Evolutionary conservation across 2,888 invertebrate species (phyloP), one percentile per base, ranked within the genome.

Genomic region (Deroplatys truncata): DNA sequence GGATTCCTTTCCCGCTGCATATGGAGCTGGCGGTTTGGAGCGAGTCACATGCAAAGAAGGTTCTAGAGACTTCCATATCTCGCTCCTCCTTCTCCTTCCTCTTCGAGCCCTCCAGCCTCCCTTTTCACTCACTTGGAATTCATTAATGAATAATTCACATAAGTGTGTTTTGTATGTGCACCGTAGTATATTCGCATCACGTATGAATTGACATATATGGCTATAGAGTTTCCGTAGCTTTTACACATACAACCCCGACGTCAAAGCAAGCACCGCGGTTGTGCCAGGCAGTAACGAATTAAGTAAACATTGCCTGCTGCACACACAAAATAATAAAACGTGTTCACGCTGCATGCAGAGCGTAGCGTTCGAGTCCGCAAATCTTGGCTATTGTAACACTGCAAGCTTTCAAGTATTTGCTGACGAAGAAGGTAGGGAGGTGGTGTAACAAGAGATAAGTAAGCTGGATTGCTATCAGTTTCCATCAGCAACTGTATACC

Each of bases 141-240:
- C 88, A 88, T 88, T 88, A 88, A 88, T 88, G 88, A 88, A 88
- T 88, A 88, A 88, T 88, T 85, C 84, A 88, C 86, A 82, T 82
- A 86, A 86, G 82, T 86, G 86, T 86, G 82, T 86, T 86, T 86
- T 82, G 86, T 56, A 82, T 85, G 85, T 31, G 25, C 25, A 1
- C 72, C 31, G 86, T 72, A 29, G 86, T n/a, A 82, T 86, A 86
- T 56, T 82, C 82, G 25, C 29, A 31, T 86, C 86, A 86, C 86
- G 86, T 82, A 29, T 8, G 82, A 82, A 86, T 86, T 86, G 86
- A 86, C 86, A 82, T 82, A 86, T 82, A 86, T 82, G 86, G 56
- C 56, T 72, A 72, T 72, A 72, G 56, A 72, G 56, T 72, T 72
- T 72, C 56, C 56, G 56, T 72, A 72, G 56, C 56, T 72, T 72